phyloP scores from a whole-genome alignment of 2,888 invertebrate genomes.

The Drosophila barbarae region DNA sequence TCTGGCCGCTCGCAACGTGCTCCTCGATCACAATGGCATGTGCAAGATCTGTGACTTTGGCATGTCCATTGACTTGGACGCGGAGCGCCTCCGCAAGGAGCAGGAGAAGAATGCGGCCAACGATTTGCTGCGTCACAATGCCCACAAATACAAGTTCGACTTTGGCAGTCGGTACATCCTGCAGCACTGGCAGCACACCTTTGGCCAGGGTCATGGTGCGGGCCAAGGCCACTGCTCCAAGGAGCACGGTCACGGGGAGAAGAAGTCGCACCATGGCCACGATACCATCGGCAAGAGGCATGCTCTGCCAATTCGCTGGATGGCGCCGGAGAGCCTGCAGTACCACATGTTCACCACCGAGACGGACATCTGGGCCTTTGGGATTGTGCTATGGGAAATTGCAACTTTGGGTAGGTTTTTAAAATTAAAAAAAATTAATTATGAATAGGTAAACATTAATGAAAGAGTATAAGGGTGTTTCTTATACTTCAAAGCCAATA shows the following conservation, averaged over 20 bases:
- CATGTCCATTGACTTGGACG: conserved; percentile 86
- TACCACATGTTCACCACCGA: conserved; percentile 90
- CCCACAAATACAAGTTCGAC: conserved; percentile 77
- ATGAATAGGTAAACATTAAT: neutral
- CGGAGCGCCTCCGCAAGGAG: conserved; percentile 69
- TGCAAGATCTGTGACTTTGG: conserved; percentile 95
- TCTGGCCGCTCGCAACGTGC: conserved; percentile 89
- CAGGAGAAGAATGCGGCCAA: conserved; percentile 73
- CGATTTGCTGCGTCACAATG: conserved; percentile 70
- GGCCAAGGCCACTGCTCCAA: conserved; percentile 56
- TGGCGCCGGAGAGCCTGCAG: conserved; percentile 91
- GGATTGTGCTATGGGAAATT: conserved; percentile 92
- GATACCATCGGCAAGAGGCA: conserved; percentile 78
- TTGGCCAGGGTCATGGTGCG: conserved; percentile 50
- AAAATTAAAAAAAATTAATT: no score
- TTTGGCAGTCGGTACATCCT: conserved; percentile 77
- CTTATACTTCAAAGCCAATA: neutral
- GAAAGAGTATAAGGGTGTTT: neutral
- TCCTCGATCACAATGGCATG: conserved; percentile 91
- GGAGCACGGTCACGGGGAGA: conserved; percentile 57
- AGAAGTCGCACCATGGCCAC: conserved; percentile 66
- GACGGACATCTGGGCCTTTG: conserved; percentile 93
- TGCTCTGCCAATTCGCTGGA: conserved; percentile 83
- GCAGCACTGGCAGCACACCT: conserved; percentile 76
- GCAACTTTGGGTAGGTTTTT: conserved; percentile 85